Evolutionary conservation across 2,888 invertebrate species (phyloP).

Genomic region (Lepidonotus clava): DNA sequence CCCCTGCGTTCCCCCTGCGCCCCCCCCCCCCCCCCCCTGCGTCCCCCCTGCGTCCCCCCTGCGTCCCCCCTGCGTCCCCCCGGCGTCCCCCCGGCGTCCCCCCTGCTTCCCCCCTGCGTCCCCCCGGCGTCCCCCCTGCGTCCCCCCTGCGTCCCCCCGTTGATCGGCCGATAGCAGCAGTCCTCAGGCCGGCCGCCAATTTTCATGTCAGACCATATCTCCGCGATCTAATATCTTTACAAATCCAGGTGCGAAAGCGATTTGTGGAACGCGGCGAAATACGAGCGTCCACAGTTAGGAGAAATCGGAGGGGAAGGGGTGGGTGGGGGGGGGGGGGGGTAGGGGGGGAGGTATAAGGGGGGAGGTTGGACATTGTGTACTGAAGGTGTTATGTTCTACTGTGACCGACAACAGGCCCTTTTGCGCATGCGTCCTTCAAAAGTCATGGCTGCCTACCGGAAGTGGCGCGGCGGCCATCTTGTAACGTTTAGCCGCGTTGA

Average conservation of each 20-base stretch:
- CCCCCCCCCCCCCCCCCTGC: too few relatives aligned
- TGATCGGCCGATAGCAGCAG: background rate
- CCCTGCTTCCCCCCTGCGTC: too few relatives aligned
- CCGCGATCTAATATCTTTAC: conserved; percentile 38
- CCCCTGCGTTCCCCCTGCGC: too few relatives aligned
- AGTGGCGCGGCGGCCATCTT: background rate
- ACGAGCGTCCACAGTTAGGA: background rate
- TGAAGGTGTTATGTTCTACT: background rate
- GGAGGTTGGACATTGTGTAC: background rate
- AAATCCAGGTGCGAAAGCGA: conserved; percentile 50
- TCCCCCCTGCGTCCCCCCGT: too few relatives aligned
- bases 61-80: too few relatives aligned
- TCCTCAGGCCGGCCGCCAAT: conserved; percentile 25
- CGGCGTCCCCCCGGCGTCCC: too few relatives aligned
- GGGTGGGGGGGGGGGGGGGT: background rate
- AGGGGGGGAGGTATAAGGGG: background rate
- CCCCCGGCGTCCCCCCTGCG: too few relatives aligned
- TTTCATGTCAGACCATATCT: conserved; percentile 38
- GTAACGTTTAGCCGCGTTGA: conserved; percentile 23
- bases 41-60: too few relatives aligned
- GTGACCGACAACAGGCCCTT: background rate
- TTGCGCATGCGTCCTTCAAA: conserved; percentile 18
- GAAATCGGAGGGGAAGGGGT: background rate
- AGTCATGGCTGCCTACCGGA: conserved; percentile 9
- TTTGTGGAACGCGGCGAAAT: background rate